Evolutionary conservation across 2,113 vertebrate species (phyloP).

Genomic region (Sinocyclocheilus anshuiensis): DNA sequence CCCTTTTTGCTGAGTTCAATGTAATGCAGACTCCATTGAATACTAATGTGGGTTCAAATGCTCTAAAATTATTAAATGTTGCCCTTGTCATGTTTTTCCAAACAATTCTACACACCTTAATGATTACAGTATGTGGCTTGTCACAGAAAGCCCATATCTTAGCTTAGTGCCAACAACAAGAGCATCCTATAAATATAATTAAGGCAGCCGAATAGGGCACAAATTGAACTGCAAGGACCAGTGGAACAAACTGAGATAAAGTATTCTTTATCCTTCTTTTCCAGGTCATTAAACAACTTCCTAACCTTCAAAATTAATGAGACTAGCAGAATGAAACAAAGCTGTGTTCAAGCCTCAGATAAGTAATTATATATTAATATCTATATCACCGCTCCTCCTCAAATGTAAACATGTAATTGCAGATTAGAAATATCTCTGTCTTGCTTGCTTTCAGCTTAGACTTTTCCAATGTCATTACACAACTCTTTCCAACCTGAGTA

Average conservation of each 20-base stretch:
- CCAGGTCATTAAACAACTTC: slow-evolving; percentile 50
- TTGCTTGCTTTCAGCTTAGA: slow-evolving; percentile 36
- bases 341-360: slow-evolving; percentile 18
- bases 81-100: slow-evolving; percentile 35
- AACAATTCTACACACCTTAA: slow-evolving; percentile 19
- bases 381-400: slow-evolving; percentile 40
- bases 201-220: slow-evolving; percentile 24
- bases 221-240: slow-evolving; percentile 44
- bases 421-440: slow-evolving; percentile 41
- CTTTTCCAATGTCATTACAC: slow-evolving; percentile 35
- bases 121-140: slow-evolving; percentile 23
- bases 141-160: slow-evolving; percentile 18
- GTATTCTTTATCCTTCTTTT: slow-evolving; percentile 27
- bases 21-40: slow-evolving; percentile 45
- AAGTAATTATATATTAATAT: slow-evolving; percentile 43
- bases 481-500: slow-evolving; percentile 5
- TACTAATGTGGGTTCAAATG: slow-evolving; percentile 54
- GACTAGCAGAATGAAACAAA: slow-evolving; percentile 44
- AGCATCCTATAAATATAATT: slow-evolving; percentile 48
- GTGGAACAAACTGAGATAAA: slow-evolving; percentile 53
- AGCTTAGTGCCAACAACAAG: slow-evolving; percentile 37
- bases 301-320: slow-evolving; percentile 51
- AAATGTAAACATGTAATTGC: slow-evolving; percentile 52
- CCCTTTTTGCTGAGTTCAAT: neutral
- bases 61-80: slow-evolving; percentile 27